Evolutionary conservation across 2,888 invertebrate genomes (phyloP).

Genomic region (Pteria penguin): DNA sequence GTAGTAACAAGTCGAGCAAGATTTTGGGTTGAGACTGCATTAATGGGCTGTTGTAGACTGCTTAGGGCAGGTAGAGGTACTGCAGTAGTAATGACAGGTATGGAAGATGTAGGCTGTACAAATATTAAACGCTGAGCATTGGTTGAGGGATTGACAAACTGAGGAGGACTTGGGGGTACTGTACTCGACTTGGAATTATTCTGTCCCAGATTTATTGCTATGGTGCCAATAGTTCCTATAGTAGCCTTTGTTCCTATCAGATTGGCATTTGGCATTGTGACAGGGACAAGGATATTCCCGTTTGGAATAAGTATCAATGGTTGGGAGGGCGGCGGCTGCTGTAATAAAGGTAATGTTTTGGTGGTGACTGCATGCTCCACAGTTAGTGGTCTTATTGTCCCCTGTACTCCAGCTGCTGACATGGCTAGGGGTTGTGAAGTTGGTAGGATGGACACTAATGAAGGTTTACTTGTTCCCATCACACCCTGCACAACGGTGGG

Average conservation of each 20-base stretch:
- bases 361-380: too few species aligned
- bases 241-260: neutral
- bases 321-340: neutral
- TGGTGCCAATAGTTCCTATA: neutral
- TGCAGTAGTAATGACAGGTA: neutral
- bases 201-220: neutral
- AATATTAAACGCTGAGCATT: neutral
- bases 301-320: conserved; percentile 26
- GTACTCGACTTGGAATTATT: neutral
- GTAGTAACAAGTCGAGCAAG: neutral
- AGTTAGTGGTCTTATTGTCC: too few species aligned
- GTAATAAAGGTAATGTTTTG: too few species aligned
- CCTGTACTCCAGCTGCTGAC: too few species aligned
- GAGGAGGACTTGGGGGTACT: neutral
- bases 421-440: too few species aligned
- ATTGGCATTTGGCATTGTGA: conserved; percentile 15
- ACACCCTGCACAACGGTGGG: too few species aligned
- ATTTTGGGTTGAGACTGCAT: neutral
- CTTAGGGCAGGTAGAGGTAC: neutral
- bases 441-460: too few species aligned
- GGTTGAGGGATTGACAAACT: neutral
- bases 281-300: conserved; percentile 16
- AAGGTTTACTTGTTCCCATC: too few species aligned
- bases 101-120: neutral
- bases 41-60: neutral